phyloP scores from a whole-genome alignment of 2,797 vertebrate genomes.

The Paratrypauchen microcephalus region DNA sequence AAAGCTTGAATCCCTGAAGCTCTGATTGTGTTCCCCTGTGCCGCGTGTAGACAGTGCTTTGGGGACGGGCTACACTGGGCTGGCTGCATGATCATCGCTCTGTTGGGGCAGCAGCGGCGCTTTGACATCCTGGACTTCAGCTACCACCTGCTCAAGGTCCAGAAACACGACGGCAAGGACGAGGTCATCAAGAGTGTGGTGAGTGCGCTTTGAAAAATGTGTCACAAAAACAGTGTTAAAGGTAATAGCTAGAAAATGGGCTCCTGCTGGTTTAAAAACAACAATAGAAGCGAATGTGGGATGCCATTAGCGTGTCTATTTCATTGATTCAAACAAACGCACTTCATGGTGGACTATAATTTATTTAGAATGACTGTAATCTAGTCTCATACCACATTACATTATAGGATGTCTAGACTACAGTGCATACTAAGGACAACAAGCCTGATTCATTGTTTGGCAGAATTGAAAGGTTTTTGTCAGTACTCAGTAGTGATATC shows the following conservation, averaged over 20 bases:
- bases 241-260: background rate
- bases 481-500: background rate
- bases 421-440: too few species aligned
- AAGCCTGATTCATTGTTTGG: too few species aligned
- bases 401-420: too few species aligned
- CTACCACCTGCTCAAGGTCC: slow-evolving; percentile 97
- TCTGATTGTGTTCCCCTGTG: too few species aligned
- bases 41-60: slow-evolving; percentile 88
- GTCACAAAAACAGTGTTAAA: background rate
- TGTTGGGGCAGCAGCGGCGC: slow-evolving; percentile 92
- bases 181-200: slow-evolving; percentile 99
- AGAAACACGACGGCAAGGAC: slow-evolving; percentile 97
- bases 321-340: background rate
- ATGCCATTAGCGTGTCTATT: background rate
- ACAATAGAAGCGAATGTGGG: background rate
- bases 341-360: too few species aligned
- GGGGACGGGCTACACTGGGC: slow-evolving; percentile 98
- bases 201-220: slow-evolving; percentile 52
- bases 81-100: slow-evolving; percentile 95
- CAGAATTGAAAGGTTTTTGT: too few species aligned
- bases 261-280: background rate
- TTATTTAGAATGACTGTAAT: too few species aligned
- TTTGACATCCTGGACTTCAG: slow-evolving; percentile 97
- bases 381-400: too few species aligned
- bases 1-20: background rate